phyloP scores from a whole-genome alignment of 37 sponge, comb jelly and placozoan species.

The Ianthella basta region DNA sequence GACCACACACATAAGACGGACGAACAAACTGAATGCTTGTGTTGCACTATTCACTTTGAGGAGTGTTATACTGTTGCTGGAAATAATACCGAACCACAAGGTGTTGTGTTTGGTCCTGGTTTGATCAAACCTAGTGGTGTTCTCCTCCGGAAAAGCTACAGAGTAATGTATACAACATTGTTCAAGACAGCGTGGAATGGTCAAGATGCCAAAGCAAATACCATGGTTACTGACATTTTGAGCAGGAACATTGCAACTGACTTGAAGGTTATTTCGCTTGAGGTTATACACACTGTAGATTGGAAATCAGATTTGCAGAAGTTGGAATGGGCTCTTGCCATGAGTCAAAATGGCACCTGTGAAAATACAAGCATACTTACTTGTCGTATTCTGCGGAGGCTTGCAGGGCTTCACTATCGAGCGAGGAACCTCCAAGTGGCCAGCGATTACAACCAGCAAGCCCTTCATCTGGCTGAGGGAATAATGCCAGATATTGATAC shows the following conservation, averaged over 20 bases:
- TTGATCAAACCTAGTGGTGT: slow-evolving; percentile 29
- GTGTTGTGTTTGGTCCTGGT: neutral
- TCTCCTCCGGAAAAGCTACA: neutral
- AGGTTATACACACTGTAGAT: slow-evolving; percentile 52
- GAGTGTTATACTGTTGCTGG: neutral
- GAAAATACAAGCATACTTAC: slow-evolving; percentile 34
- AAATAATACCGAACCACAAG: neutral
- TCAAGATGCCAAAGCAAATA: slow-evolving; percentile 16
- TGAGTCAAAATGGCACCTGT: slow-evolving; percentile 23
- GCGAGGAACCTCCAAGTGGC: slow-evolving; percentile 25
- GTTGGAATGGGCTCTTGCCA: slow-evolving; percentile 35
- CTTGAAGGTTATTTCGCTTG: slow-evolving; percentile 47
- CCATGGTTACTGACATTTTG: neutral
- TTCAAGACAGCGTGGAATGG: slow-evolving; percentile 57
- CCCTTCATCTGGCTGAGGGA: slow-evolving; percentile 33
- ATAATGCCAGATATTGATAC: slow-evolving; percentile 39
- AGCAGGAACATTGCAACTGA: slow-evolving; percentile 21
- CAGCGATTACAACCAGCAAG: slow-evolving; percentile 8
- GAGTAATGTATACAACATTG: slow-evolving; percentile 22
- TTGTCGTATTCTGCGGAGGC: slow-evolving; percentile 29
- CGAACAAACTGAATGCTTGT: neutral
- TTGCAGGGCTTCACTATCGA: slow-evolving; percentile 45
- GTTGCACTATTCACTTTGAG: neutral
- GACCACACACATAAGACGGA: neutral
- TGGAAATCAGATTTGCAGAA: slow-evolving; percentile 34